Conservation (phyloP, 2,888 invertebrate species). For the Lasioglossum marginatum region DNA sequence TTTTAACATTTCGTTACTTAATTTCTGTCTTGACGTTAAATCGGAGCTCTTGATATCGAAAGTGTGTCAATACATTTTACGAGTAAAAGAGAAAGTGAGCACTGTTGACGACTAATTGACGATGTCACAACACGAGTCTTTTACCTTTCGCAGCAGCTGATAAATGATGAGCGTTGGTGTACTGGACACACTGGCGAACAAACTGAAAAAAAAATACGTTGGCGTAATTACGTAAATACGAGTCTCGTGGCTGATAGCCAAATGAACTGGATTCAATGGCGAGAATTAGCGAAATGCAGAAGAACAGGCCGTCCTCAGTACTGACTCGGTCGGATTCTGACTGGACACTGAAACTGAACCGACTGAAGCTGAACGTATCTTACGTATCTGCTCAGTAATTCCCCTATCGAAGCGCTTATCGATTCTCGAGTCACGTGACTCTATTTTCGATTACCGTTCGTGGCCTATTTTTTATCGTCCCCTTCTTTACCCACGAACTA, state of each 20-base stretch:
- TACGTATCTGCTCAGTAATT: constrained; percentile 8
- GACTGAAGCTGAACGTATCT: too few species aligned
- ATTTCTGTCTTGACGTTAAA: not conserved
- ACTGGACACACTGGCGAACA: constrained; percentile 69
- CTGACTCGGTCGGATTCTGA: not conserved
- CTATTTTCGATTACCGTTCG: constrained; percentile 17
- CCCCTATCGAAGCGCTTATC: constrained; percentile 19
- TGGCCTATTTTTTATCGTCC: not conserved
- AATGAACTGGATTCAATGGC: constrained; percentile 33
- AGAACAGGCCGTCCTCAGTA: not conserved
- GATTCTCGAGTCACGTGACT: constrained; percentile 2
- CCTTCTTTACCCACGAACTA: constrained; percentile 3
- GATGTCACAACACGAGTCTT: constrained; percentile 42
- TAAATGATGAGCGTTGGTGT: constrained; percentile 41
- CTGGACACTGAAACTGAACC: constrained; percentile 37
- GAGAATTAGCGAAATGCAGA: not conserved
- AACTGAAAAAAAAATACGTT: constrained; percentile 74
- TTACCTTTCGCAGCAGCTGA: constrained; percentile 73
- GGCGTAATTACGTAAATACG: not conserved
- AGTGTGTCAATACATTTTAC: not conserved
- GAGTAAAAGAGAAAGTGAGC: constrained; percentile 63
- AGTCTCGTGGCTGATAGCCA: constrained; percentile 37
- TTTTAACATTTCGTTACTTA: not conserved
- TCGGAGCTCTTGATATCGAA: constrained; percentile 19
- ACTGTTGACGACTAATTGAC: constrained; percentile 11